Evolutionary conservation across 1,140 invertebrate species (phyloP).

Genomic region (Apis florea): DNA sequence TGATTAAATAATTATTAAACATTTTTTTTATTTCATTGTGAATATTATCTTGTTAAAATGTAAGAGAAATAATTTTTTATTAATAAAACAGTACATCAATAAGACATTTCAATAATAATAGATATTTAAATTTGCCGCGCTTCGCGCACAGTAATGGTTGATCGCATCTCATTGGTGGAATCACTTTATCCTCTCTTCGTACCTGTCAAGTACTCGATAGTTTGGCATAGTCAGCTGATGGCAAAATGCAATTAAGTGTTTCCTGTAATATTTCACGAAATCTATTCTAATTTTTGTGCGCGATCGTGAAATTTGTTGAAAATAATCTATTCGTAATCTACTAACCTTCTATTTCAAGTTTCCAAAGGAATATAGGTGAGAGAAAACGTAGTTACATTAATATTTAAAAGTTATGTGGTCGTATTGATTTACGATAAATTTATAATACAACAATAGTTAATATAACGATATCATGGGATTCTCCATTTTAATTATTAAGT

Average conservation of each 20-base stretch:
- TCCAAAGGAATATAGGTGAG: constrained; percentile 25
- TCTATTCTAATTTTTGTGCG: constrained; percentile 32
- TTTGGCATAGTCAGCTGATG: constrained; percentile 59
- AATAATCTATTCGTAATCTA: background rate
- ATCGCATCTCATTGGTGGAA: no score
- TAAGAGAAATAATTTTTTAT: background rate
- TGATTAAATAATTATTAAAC: background rate
- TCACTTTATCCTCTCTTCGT: background rate
- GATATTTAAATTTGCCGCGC: constrained; percentile 12
- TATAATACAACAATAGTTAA: constrained; percentile 33
- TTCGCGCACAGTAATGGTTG: no score
- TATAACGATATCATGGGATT: background rate
- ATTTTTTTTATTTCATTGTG: background rate
- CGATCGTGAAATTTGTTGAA: constrained; percentile 19
- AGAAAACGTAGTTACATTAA: constrained; percentile 1
- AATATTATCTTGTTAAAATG: background rate
- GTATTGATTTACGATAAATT: constrained; percentile 58
- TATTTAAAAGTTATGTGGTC: constrained; percentile 7
- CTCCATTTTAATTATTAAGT: background rate
- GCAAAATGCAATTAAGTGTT: constrained; percentile 53
- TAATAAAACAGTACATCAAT: background rate
- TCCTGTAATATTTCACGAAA: constrained; percentile 39
- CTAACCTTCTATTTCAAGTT: constrained; percentile 4
- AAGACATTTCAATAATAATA: no score
- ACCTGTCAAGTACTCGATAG: constrained; percentile 54